These are phyloP conservation scores for Wasmannia auropunctata DNA, from an alignment of 1,140 invertebrate genomes.

Conservation along the genomic window DNA sequence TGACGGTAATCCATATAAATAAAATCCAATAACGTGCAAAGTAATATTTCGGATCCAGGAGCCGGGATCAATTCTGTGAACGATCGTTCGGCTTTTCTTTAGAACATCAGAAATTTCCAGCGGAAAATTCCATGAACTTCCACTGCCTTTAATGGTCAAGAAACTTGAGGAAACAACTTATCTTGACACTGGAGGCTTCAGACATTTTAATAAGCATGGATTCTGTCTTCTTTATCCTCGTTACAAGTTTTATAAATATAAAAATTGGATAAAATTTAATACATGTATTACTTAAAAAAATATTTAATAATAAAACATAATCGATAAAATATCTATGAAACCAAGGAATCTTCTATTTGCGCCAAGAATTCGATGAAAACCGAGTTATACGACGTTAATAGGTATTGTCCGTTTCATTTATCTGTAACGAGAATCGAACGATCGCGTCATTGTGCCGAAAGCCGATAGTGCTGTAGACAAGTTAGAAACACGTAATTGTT, in stretches of 20 bases:
- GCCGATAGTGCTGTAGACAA: conserved; percentile 17
- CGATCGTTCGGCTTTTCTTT: background rate
- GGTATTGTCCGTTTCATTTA: conserved; percentile 28
- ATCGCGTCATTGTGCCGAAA: conserved; percentile 17
- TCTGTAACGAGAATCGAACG: conserved; percentile 38
- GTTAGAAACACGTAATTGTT: conserved; percentile 27
- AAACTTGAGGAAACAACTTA: background rate
- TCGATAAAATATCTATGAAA: background rate
- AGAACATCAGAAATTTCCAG: background rate
- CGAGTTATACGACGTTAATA: conserved; percentile 6
- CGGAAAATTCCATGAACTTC: conserved; percentile 6
- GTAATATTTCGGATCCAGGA: background rate
- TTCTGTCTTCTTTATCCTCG: background rate
- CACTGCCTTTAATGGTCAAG: background rate
- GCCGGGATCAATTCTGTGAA: background rate
- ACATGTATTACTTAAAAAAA: too few relatives aligned
- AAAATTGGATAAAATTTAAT: background rate
- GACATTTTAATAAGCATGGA: background rate
- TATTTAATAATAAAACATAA: background rate
- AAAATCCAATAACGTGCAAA: background rate
- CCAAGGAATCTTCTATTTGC: background rate
- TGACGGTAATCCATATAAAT: conserved; percentile 25
- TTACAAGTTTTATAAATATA: background rate
- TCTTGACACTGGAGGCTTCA: background rate
- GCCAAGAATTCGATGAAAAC: background rate